Conservation (phyloP, 2,797 vertebrate species). For the Leptoclinus maculatus region DNA sequence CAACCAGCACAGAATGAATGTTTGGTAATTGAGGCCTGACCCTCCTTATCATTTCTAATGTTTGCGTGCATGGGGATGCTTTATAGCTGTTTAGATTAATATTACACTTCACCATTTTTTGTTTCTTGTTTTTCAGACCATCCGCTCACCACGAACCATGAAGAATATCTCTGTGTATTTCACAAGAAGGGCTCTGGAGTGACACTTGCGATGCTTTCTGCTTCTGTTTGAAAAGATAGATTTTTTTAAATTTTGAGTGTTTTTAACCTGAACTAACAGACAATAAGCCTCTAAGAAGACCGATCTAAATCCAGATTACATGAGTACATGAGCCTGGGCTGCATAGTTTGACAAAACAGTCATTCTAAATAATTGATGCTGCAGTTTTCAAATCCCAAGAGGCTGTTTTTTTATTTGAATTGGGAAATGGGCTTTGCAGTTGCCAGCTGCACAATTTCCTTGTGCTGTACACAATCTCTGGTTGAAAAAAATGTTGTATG, state of each 20-base stretch:
- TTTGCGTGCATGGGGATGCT: background rate
- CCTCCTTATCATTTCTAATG: background rate
- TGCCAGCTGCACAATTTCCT: conserved; percentile 21
- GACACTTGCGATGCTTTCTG: conserved; percentile 42
- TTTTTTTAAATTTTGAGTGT: conserved; percentile 9
- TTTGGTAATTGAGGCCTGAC: background rate
- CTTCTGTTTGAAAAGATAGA: conserved; percentile 29
- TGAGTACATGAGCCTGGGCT: background rate
- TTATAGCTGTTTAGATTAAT: background rate
- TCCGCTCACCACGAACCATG: conserved; percentile 84
- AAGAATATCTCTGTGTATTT: conserved; percentile 97
- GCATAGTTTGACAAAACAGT: background rate
- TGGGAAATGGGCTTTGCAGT: conserved; percentile 25
- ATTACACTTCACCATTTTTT: background rate
- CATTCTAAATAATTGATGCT: conserved; percentile 28
- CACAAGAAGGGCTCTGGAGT: conserved; percentile 82
- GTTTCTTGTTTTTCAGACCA: conserved; percentile 60
- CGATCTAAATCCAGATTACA: background rate
- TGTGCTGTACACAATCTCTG: conserved; percentile 13
- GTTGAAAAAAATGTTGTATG: background rate
- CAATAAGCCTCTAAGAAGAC: background rate
- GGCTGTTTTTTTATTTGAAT: conserved; percentile 20
- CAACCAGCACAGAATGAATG: background rate
- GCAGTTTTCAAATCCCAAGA: conserved; percentile 28
- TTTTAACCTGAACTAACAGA: conserved; percentile 38